Base-by-base conservation (phyloP, 2,113 vertebrate genomes). In the Ochotona princeps region DNA sequence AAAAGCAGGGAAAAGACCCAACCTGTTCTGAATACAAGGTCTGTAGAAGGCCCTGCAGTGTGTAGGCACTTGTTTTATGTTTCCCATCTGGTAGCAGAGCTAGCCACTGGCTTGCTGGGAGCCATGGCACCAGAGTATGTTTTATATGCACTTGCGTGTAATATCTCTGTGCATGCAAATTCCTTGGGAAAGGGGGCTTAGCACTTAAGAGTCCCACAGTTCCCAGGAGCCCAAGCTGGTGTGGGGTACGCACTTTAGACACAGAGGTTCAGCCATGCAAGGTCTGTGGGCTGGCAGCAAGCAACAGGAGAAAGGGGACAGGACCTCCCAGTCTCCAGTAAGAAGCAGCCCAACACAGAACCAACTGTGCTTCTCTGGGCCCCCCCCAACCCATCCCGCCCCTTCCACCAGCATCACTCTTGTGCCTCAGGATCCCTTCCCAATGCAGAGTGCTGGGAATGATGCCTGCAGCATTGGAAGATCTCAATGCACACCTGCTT, bases 61-160 rank as follows among this genome's bases (percentile, higher is more conserved):
- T 57, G 25, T 63, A 72, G 15, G 66, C 20, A 44, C 32, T 20
- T 23, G 47, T 30, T 35, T 32, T 23, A 5, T 0, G 35, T 87
- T 90, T 57, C 35, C 38, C 3, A 5, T 65, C 44, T 21, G 60
- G 70, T 20, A 7, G 32, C 14, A 57, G 47, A 23, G 15, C 60
- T 51, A 21, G 44, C 32, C n/a, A 17, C 66, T 47, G 49, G 51
- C 57, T 70, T 20, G 10, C 17, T 13, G 73, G 15, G 14, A 25
- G 2, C n/a, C 35, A 13, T 5, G 0, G 13, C 25, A 47, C 4
- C 38, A 21, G 4, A 17, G 3, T 5, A 3, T 21, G 6, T 17
- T n/a, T 79, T 76, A 51, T 5, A 30, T 18, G 8, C 3, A 21
- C 32, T 9, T 18, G 8, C 3, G 17, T 35, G 12, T 0, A 18